Evolutionary conservation across 2,113 vertebrate genomes (phyloP).

Genomic region (Delphinus delphis): DNA sequence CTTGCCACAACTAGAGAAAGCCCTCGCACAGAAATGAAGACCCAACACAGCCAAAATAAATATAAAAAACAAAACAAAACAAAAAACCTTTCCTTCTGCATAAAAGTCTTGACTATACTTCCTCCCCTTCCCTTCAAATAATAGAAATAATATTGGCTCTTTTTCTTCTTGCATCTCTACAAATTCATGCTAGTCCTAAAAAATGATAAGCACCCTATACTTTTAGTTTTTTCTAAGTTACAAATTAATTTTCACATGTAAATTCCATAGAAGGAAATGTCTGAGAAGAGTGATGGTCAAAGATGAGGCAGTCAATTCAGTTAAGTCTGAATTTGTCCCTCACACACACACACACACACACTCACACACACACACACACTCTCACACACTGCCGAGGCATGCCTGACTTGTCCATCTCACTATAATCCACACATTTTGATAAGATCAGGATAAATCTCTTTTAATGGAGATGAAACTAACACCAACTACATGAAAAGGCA

Average conservation of each 20-base stretch:
- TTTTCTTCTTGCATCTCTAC: neutral
- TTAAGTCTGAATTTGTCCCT: neutral
- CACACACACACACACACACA: no score
- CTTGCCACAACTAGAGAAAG: no score
- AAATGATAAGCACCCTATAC: neutral
- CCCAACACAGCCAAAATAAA: no score
- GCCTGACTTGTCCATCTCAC: neutral
- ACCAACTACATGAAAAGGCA: neutral
- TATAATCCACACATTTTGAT: neutral
- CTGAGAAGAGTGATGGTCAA: neutral
- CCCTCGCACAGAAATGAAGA: no score
- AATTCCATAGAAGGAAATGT: neutral
- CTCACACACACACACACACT: neutral
- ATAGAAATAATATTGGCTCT: neutral
- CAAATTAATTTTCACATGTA: neutral
- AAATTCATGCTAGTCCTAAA: neutral
- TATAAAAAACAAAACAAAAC: no score
- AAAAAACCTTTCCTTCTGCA: neutral
- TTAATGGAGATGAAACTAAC: neutral
- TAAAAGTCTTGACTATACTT: neutral
- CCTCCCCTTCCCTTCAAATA: neutral
- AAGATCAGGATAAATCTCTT: neutral
- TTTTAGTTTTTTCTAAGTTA: neutral
- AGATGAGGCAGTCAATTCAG: neutral
- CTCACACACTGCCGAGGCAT: neutral